phyloP scores from a whole-genome alignment of 2,113 vertebrate genomes.

The Chauna torquata region DNA sequence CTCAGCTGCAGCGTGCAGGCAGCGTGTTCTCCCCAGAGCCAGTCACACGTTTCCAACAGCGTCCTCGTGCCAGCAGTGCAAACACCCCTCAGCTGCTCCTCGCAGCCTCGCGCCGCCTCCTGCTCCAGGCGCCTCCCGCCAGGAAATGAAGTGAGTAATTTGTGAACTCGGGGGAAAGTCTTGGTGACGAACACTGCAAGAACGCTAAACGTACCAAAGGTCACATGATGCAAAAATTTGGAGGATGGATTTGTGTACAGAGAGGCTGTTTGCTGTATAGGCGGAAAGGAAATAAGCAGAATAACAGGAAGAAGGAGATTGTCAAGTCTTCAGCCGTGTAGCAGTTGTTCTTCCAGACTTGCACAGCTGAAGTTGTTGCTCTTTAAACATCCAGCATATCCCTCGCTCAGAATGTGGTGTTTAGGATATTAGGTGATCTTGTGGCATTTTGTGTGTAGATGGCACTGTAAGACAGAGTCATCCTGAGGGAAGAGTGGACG shows the following conservation, averaged over 20 bases:
- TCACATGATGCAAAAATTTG: background rate
- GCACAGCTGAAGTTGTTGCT: background rate
- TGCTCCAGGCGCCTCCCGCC: background rate
- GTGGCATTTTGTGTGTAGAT: background rate
- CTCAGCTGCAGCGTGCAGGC: rapidly evolving
- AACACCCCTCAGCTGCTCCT: background rate
- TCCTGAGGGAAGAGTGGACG: background rate
- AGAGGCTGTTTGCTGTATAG: background rate
- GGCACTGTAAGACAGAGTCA: background rate
- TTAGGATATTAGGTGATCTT: background rate
- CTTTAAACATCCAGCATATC: background rate
- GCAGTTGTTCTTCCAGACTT: background rate
- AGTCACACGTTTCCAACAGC: background rate
- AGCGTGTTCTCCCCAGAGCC: background rate
- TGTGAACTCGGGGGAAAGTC: background rate
- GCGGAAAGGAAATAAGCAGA: background rate
- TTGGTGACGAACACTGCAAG: background rate
- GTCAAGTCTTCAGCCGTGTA: background rate
- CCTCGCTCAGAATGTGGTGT: rapidly evolving
- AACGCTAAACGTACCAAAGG: rapidly evolving
- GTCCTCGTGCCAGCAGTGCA: rapidly evolving
- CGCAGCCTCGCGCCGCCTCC: background rate
- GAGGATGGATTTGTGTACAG: background rate
- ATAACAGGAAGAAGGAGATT: background rate
- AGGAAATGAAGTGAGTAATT: background rate